Evolutionary conservation across 1,140 invertebrate species (phyloP).

Genomic region (Lysiphlebus fabarum): DNA sequence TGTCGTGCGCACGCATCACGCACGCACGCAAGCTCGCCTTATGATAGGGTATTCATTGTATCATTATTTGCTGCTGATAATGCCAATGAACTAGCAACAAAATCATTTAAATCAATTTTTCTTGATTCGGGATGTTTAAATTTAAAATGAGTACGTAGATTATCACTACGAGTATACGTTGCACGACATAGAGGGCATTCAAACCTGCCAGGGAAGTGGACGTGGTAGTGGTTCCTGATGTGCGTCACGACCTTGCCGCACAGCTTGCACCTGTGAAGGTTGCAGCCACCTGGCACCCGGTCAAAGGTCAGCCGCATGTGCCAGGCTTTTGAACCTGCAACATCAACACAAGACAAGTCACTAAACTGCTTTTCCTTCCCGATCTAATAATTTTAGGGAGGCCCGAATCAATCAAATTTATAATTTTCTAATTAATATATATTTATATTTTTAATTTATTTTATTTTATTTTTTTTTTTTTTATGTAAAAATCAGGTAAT

Average conservation of each 20-base stretch:
- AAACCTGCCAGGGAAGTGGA: constrained; percentile 83
- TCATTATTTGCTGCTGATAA: constrained; percentile 55
- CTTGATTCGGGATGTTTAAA: constrained; percentile 83
- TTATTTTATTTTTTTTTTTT: constrained; percentile 10
- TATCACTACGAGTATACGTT: constrained; percentile 83
- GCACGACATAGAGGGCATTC: constrained; percentile 82
- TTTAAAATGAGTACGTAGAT: constrained; percentile 83
- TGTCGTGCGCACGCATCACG: constrained; percentile 31
- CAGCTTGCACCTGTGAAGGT: constrained; percentile 85
- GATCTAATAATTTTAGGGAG: constrained; percentile 29
- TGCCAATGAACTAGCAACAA: constrained; percentile 54
- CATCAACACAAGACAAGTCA: constrained; percentile 63
- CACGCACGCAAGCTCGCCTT: constrained; percentile 40
- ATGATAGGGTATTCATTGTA: constrained; percentile 57
- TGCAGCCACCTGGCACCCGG: constrained; percentile 80
- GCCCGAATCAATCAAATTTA: constrained; percentile 18
- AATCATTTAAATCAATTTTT: constrained; percentile 69
- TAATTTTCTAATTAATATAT: constrained; percentile 19
- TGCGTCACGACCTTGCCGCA: constrained; percentile 88
- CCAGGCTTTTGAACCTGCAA: constrained; percentile 87
- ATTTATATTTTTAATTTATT: constrained; percentile 24
- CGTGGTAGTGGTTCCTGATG: constrained; percentile 87
- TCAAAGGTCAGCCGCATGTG: constrained; percentile 88
- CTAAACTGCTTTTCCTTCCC: constrained; percentile 49
- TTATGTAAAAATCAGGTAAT: not conserved